A percentile compares a stretch with the other conserved stretches of the same genome.
Conservation (phyloP, 2,888 invertebrate species). For the Tridacna crocea region DNA sequence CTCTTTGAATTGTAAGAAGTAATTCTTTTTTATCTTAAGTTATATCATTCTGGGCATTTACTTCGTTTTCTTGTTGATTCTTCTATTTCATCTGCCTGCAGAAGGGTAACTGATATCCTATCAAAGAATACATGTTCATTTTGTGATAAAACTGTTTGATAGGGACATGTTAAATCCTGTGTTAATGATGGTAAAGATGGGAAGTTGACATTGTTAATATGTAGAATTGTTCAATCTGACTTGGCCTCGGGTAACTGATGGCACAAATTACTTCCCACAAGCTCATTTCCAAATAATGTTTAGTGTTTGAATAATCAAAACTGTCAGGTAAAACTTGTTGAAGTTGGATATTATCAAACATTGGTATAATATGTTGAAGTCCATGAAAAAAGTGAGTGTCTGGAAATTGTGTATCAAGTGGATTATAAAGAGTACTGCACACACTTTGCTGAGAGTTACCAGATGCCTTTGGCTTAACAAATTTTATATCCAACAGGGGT, state of each 20-base stretch:
- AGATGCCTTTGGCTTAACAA: slow-evolving; percentile 14
- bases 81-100: slow-evolving; percentile 14
- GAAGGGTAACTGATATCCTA: neutral
- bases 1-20: slow-evolving; percentile 27
- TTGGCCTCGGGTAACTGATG: slow-evolving; percentile 30
- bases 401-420: slow-evolving; percentile 19
- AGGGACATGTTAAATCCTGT: slow-evolving; percentile 11
- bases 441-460: slow-evolving; percentile 29
- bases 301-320: neutral
- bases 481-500: neutral
- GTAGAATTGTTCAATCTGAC: slow-evolving; percentile 21
- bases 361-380: slow-evolving; percentile 3
- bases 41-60: slow-evolving; percentile 31
- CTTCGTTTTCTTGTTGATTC: slow-evolving; percentile 25
- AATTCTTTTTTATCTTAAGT: slow-evolving; percentile 10
- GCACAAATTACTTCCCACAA: slow-evolving; percentile 11
- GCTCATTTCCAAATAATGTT: slow-evolving; percentile 18
- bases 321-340: slow-evolving; percentile 13
- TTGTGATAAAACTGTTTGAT: slow-evolving; percentile 1
- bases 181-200: slow-evolving; percentile 17
- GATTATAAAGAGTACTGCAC: slow-evolving; percentile 33
- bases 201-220: slow-evolving; percentile 14
- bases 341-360: slow-evolving; percentile 19
- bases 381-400: slow-evolving; percentile 3
- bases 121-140: slow-evolving; percentile 25